Evolutionary conservation across 2,888 invertebrate genomes (phyloP).

Genomic region (Andrena haemorrhoa): DNA sequence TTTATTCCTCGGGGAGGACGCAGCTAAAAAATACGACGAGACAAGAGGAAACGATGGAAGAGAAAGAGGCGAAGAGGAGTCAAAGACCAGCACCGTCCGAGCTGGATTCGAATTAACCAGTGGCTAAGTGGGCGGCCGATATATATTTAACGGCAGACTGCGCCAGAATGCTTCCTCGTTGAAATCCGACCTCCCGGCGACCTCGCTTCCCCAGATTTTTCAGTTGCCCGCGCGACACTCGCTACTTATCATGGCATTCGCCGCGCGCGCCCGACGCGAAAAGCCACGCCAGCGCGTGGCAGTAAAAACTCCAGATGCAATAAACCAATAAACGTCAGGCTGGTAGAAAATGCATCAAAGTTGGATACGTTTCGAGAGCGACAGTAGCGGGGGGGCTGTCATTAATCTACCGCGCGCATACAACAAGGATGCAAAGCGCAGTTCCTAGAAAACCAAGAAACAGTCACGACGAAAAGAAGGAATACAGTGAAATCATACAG

Average conservation of each 20-base stretch:
- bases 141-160: slow-evolving; percentile 68
- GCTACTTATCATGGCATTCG: background rate
- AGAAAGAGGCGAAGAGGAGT: slow-evolving; percentile 41
- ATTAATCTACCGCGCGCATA: background rate
- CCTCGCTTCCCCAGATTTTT: slow-evolving; percentile 59
- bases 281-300: background rate
- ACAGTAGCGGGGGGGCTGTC: background rate
- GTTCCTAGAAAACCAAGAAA: slow-evolving; percentile 1
- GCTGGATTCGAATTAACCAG: slow-evolving; percentile 59
- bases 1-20: slow-evolving; percentile 22
- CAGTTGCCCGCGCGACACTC: slow-evolving; percentile 23
- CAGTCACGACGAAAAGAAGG: background rate
- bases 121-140: slow-evolving; percentile 63
- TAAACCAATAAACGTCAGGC: slow-evolving; percentile 5
- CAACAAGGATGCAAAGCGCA: background rate
- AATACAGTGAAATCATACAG: slow-evolving; percentile 14
- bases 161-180: slow-evolving; percentile 70
- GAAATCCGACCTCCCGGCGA: slow-evolving; percentile 66
- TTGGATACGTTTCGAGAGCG: no score
- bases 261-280: background rate
- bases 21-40: slow-evolving; percentile 36
- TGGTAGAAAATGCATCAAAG: background rate
- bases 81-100: slow-evolving; percentile 52
- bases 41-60: slow-evolving; percentile 13
- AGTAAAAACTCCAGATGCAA: background rate